Conservation (phyloP, 2,797 vertebrate species). For the Myotis myotis region DNA sequence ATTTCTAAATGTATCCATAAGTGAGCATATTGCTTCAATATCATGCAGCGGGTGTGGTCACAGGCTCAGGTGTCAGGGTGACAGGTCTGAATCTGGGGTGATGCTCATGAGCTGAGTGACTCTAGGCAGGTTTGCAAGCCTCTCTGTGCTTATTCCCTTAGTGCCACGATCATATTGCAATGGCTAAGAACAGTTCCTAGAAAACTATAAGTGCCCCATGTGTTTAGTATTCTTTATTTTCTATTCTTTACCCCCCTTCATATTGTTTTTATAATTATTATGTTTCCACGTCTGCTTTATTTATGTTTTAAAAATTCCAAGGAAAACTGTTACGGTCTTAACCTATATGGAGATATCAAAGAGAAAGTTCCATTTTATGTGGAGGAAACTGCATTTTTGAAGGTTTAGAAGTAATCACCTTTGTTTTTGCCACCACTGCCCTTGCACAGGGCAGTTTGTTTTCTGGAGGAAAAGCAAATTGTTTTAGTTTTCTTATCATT, state of each 20-base stretch:
- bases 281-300: not conserved
- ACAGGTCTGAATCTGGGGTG: not conserved
- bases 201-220: not conserved
- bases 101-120: too few species aligned
- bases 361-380: not conserved
- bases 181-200: not conserved
- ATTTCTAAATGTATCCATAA: not conserved
- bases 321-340: not conserved
- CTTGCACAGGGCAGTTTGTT: not conserved
- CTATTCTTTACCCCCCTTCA: not conserved
- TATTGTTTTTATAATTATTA: not conserved
- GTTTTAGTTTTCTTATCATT: not conserved
- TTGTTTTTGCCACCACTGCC: not conserved
- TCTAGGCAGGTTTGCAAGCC: not conserved
- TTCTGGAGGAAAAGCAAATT: not conserved
- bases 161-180: not conserved
- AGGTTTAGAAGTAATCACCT: not conserved
- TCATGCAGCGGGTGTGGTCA: rapidly evolving
- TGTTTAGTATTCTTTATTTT: not conserved
- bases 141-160: not conserved
- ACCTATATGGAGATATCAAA: not conserved
- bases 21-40: not conserved
- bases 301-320: not conserved
- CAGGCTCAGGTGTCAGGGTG: not conserved
- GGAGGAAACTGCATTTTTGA: not conserved